Evolutionary conservation across 2,113 vertebrate species (phyloP), one percentile per base, ranked within the genome.

Genomic region (Malurus elegans): DNA sequence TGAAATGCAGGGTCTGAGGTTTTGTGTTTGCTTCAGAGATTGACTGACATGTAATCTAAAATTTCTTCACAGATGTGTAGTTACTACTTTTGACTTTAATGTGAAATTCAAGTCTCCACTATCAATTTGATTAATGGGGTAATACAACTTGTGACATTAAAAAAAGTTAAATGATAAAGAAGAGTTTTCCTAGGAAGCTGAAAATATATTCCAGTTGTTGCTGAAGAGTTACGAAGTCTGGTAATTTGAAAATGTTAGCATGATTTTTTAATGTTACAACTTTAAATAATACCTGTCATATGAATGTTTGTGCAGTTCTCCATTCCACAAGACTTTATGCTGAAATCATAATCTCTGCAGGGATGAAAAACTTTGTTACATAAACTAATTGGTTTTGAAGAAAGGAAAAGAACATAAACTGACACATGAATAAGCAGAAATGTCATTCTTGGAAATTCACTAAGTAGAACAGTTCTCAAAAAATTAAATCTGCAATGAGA

Each of bases 61-160:
- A 79, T 87, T 89, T 80, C 85, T 86, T 94, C 82, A 81, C 62
- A 79, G 62, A 69, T 78, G 13, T 64, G 10, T 78, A 80, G 87
- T 88, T 90, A 78, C 32, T 80, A 26, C 40, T 90, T 90, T 80
- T 80, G 74, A 84, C 69, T 94, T 88, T 74, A 78, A 86, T 79
- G 54, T 75, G 72, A 84, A 95, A 88, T 87, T 93, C 76, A 80
- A 90, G 61, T 71, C 58, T 56, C 40, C 23, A 14, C 56, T 93
- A 76, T 86, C 74, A 67, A 54, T 86, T 79, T 94, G 85, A 96
- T 94, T 73, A 94, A 91, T 92, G 70, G 44, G 21, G 25, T 88
- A 90, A 86, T 92, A 71, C 54, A 79, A 53, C 21, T 65, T 71
- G 29, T 79, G 87, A 38, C 60, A 72, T 93, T 87, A 88, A 88